Percentiles rank a stretch among this genome's conserved stretches.
phyloP scores from a whole-genome alignment of 2,888 invertebrate species.

The Corbicula japonica region DNA sequence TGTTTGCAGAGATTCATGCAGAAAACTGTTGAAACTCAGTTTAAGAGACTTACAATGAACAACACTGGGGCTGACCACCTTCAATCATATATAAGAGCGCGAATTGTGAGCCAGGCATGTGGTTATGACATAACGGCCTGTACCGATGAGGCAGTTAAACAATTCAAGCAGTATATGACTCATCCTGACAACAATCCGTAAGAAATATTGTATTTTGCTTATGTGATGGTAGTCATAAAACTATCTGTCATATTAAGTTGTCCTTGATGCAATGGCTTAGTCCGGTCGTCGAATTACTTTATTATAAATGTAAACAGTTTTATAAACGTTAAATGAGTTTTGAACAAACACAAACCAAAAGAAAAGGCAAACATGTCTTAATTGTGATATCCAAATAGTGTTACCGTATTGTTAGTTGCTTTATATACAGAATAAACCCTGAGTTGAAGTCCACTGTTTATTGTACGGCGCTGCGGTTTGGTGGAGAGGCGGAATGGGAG shows the following conservation, averaged over 20 bases:
- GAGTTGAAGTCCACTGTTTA: conserved; percentile 91
- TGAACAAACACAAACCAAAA: neutral
- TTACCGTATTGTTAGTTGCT: neutral
- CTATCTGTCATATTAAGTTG: neutral
- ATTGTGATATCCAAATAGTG: neutral
- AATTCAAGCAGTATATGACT: conserved; percentile 69
- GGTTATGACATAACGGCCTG: conserved; percentile 67
- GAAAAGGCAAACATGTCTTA: neutral
- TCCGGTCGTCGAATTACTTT: neutral
- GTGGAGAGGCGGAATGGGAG: conserved; percentile 91
- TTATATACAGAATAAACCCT: conserved; percentile 89
- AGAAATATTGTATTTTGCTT: conserved; percentile 9
- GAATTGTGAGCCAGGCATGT: conserved; percentile 67
- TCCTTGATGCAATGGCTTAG: neutral
- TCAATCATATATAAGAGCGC: conserved; percentile 71
- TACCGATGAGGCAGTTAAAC: conserved; percentile 48
- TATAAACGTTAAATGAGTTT: neutral
- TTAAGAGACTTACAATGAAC: conserved; percentile 62
- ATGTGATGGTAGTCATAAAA: neutral
- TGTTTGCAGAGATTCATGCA: conserved; percentile 69
- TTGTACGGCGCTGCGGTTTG: conserved; percentile 91
- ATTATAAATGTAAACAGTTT: neutral
- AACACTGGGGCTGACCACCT: conserved; percentile 68
- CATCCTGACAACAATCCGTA: conserved; percentile 71
- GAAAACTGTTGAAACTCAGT: conserved; percentile 59